Conservation (phyloP, 2,888 invertebrate genomes). For the Cryptocephalus moraei region DNA sequence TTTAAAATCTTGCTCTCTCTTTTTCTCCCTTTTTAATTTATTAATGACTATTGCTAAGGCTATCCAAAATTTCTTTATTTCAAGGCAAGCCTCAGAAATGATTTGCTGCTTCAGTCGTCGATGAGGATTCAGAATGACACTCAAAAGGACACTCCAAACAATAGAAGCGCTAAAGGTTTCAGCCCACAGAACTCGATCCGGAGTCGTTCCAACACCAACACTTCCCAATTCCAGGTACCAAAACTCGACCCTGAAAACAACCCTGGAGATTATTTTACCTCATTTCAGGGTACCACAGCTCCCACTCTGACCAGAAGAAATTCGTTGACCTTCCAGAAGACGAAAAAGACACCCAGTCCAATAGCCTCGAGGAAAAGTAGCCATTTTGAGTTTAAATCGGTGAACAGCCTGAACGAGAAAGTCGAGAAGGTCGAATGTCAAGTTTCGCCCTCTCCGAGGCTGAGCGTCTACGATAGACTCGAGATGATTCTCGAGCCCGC, state of each 20-base stretch:
- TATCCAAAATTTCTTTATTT: slow-evolving; percentile 15
- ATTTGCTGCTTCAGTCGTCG: slow-evolving; percentile 49
- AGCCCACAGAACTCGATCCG: slow-evolving; percentile 66
- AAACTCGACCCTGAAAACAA: neutral
- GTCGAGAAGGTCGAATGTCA: slow-evolving; percentile 29
- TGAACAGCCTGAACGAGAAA: slow-evolving; percentile 40
- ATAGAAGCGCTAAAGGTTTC: slow-evolving; percentile 45
- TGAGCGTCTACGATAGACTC: slow-evolving; percentile 38
- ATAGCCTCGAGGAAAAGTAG: slow-evolving; percentile 25
- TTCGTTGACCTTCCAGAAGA: slow-evolving; percentile 26
- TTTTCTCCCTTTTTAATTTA: too few species aligned
- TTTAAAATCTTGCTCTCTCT: too few species aligned
- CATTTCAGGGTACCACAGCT: slow-evolving; percentile 31
- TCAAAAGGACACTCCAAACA: slow-evolving; percentile 60
- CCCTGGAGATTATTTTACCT: neutral
- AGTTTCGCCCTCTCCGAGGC: slow-evolving; percentile 13
- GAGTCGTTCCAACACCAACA: slow-evolving; percentile 39
- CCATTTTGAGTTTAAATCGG: slow-evolving; percentile 34
- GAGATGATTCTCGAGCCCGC: slow-evolving; percentile 53
- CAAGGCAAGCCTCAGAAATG: slow-evolving; percentile 43
- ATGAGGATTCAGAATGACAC: slow-evolving; percentile 68
- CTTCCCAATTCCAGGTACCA: slow-evolving; percentile 16
- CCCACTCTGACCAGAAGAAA: slow-evolving; percentile 43
- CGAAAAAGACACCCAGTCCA: slow-evolving; percentile 25
- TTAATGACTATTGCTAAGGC: too few species aligned